phyloP scores from a whole-genome alignment of 2,797 vertebrate genomes.

The Falco novaeseelandiae region DNA sequence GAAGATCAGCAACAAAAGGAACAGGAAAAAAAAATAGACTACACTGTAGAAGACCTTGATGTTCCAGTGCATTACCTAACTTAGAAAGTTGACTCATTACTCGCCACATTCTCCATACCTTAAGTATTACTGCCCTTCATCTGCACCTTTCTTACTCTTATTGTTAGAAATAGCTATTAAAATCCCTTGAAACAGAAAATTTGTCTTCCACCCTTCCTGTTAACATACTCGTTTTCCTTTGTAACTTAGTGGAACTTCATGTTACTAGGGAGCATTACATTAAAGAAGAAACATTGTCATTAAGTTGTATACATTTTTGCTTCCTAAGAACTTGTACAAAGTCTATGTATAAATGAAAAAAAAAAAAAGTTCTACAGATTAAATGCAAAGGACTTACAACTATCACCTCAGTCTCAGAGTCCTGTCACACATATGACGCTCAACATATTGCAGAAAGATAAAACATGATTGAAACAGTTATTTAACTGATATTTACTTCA shows the following conservation, averaged over 20 bases:
- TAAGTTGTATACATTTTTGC: neutral
- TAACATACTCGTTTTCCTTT: neutral
- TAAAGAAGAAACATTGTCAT: neutral
- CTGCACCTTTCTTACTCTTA: neutral
- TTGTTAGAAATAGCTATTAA: neutral
- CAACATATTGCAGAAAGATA: neutral
- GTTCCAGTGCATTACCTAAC: neutral
- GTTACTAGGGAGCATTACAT: neutral
- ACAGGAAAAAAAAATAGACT: neutral
- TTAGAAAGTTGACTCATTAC: neutral
- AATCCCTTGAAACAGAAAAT: neutral
- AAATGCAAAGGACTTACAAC: neutral
- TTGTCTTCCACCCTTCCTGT: neutral
- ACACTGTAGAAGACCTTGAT: neutral
- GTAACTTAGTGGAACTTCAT: neutral
- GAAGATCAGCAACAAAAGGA: neutral
- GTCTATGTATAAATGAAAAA: neutral
- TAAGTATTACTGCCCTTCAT: neutral
- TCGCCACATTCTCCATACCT: neutral
- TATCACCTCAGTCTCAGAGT: neutral
- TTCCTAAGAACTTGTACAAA: neutral
- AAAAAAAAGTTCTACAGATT: neutral
- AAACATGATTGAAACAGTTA: neutral
- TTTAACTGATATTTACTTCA: neutral
- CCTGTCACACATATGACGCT: neutral